Percentiles rank a stretch among this genome's conserved stretches.
These are phyloP conservation scores for Rhodeus uyekii DNA, from an alignment of 2,797 vertebrate species.

Conservation along the genomic window DNA sequence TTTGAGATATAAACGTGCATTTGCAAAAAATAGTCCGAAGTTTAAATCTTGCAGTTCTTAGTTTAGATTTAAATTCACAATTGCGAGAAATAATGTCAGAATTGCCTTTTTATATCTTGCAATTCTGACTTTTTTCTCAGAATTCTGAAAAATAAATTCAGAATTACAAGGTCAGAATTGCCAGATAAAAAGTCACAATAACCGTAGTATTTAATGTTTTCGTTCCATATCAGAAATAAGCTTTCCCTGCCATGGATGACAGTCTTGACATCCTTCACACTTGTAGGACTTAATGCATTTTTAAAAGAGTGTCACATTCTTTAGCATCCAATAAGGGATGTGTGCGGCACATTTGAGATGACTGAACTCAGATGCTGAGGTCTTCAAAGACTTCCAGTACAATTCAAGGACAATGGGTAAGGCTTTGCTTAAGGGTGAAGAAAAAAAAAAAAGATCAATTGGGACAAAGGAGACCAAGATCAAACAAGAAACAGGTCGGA, in stretches of 20 bases:
- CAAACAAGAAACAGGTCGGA: background rate
- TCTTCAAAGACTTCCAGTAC: slow-evolving; percentile 4
- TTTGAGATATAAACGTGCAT: no score
- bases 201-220: no score
- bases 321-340: slow-evolving; percentile 9
- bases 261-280: background rate
- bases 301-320: background rate
- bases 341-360: background rate
- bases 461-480: background rate
- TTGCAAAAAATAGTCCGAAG: no score
- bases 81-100: no score
- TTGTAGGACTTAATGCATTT: background rate
- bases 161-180: background rate
- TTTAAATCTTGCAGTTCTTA: no score
- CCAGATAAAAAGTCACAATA: no score
- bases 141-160: background rate
- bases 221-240: no score
- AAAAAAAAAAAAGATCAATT: slow-evolving; percentile 18
- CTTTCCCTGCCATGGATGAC: background rate
- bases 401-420: background rate
- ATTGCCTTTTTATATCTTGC: no score
- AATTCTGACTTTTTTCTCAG: background rate
- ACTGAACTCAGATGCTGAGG: background rate
- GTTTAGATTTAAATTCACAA: no score
- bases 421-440: background rate